Evolutionary conservation across 2,113 vertebrate genomes (phyloP).

Genomic region (Antidorcas marsupialis): DNA sequence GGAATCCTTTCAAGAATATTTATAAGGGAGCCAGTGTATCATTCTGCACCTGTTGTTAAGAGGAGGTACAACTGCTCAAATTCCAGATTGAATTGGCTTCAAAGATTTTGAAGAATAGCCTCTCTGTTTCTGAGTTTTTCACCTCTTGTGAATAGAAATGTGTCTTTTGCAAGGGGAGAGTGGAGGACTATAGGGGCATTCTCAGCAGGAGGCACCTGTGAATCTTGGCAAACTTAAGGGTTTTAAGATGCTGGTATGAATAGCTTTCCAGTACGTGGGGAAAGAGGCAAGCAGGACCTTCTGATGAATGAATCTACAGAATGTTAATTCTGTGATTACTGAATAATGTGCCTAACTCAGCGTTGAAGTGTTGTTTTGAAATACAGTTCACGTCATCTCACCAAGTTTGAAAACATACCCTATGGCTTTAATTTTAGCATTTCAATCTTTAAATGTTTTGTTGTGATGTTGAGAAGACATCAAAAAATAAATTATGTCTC

Average conservation of each 20-base stretch:
- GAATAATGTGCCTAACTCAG: neutral
- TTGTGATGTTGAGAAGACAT: neutral
- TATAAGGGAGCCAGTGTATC: slow-evolving; percentile 72
- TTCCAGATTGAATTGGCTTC: slow-evolving; percentile 70
- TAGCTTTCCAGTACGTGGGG: slow-evolving; percentile 66
- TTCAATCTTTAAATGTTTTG: neutral
- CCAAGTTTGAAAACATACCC: slow-evolving; percentile 33
- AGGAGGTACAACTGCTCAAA: slow-evolving; percentile 59
- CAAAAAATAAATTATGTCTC: neutral
- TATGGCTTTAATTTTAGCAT: neutral
- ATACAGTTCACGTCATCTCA: neutral
- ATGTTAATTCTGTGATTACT: slow-evolving; percentile 58
- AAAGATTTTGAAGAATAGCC: slow-evolving; percentile 73
- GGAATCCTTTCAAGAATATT: slow-evolving; percentile 55
- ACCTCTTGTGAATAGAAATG: slow-evolving; percentile 72
- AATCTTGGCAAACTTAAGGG: slow-evolving; percentile 79
- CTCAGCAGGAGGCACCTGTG: slow-evolving; percentile 79
- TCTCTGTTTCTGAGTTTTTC: slow-evolving; percentile 66
- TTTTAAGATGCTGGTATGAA: slow-evolving; percentile 72
- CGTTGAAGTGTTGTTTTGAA: slow-evolving; percentile 27
- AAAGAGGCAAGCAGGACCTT: slow-evolving; percentile 66
- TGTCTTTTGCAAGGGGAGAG: slow-evolving; percentile 65
- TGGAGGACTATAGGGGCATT: slow-evolving; percentile 54
- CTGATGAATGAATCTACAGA: slow-evolving; percentile 62
- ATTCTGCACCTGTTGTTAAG: slow-evolving; percentile 75